Evolutionary conservation across 2,113 vertebrate species (phyloP), one percentile per base, ranked within the genome.

Genomic region (Pterophyllum scalare): DNA sequence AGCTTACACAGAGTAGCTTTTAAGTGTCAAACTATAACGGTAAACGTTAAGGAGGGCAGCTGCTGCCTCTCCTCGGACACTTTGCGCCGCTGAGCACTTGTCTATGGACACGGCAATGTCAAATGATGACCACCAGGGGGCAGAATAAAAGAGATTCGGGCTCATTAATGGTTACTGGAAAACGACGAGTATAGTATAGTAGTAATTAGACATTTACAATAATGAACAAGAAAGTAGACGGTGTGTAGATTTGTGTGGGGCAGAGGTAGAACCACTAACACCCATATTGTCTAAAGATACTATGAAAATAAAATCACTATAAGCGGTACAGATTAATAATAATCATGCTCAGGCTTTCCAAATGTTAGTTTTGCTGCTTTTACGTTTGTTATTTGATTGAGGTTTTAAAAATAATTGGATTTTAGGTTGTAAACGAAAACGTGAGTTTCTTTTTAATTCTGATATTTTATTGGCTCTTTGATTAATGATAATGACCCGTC

Each of bases 351-450:
- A 9, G 8, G 6, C 17, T 20, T 54, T 43, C 13, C n/a, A 46
- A 10, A 49, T 4, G 24, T 70, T 49, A 17, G 46, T 15, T 49
- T 17, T 49, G 13, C 15, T 49, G 46, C 46, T 70, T 17, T 70
- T 1, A 26, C 28, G 9, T 49, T 70, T 72, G 15, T 13, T 0
- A 31, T 72, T 72, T 72, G 31, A 52, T 0, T 13, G 17, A 11
- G 4, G 0, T 72, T 52, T 52, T 52, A 17, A 0, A 2, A 0
- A 1, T 52, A 10, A 5, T 17, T 72, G 65, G 65, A 17, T 26
- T 72, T 72, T 19, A 72, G 49, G 49, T 43, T 28, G 24, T 49
- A 19, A 49, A 9, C 11, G 64, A 49, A 24, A 49, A 26, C 5
- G 0, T 70, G 9, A 49, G 26, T 7, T 70, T 70, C 24, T 70